phyloP scores from a whole-genome alignment of 2,797 vertebrate genomes.

The Buceros bicornis region DNA sequence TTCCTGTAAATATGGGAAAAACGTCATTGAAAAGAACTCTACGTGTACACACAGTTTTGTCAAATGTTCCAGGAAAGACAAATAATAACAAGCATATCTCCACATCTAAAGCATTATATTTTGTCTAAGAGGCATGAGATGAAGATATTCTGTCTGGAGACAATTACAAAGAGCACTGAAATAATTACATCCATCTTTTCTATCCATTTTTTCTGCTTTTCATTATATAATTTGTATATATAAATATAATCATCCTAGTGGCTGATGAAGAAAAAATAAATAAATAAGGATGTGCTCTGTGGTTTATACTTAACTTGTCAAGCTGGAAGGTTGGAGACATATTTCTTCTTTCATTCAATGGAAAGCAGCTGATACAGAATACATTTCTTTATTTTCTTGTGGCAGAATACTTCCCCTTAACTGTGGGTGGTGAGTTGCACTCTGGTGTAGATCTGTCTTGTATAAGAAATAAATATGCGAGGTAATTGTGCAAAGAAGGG shows the following conservation, averaged over 20 bases:
- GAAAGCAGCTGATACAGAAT: constrained; percentile 21
- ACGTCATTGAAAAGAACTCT: not conserved
- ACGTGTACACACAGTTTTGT: not conserved
- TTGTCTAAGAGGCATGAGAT: constrained; percentile 42
- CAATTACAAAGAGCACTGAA: constrained; percentile 33
- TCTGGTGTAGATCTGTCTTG: constrained; percentile 5
- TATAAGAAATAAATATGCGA: constrained; percentile 47
- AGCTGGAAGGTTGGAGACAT: constrained; percentile 24
- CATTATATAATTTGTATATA: constrained; percentile 52
- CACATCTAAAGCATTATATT: constrained; percentile 50
- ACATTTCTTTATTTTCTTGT: constrained; percentile 53
- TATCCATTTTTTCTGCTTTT: constrained; percentile 40
- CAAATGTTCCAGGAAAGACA: not conserved
- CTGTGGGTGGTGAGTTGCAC: constrained; percentile 44
- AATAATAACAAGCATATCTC: constrained; percentile 6
- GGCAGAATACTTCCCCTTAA: not conserved
- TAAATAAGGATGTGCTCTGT: constrained; percentile 48
- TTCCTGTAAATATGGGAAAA: not conserved
- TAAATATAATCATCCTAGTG: constrained; percentile 53
- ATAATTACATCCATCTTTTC: constrained; percentile 35
- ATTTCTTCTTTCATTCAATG: constrained; percentile 69
- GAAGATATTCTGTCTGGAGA: constrained; percentile 41
- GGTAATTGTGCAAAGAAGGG: constrained; percentile 46
- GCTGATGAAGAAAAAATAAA: constrained; percentile 63
- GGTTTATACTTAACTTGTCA: constrained; percentile 68